phyloP scores from a whole-genome alignment of 1,140 invertebrate genomes.

The Trachelipus rathkii region DNA sequence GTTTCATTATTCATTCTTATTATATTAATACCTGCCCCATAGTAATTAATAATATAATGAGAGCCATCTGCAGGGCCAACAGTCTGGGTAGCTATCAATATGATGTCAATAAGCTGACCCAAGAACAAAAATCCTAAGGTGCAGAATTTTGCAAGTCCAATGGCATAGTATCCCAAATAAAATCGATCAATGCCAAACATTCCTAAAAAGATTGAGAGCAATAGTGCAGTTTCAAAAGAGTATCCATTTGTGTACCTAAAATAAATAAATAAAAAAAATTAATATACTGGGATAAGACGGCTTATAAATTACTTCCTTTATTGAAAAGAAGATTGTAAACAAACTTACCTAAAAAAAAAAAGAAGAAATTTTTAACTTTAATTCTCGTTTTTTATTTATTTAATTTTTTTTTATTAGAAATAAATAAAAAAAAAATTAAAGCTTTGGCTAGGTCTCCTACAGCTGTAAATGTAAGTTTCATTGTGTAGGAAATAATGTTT shows the following conservation, averaged over 20 bases:
- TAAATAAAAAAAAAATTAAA: too few relatives aligned
- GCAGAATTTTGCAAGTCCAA: conserved; percentile 89
- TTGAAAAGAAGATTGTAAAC: too few relatives aligned
- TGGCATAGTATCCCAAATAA: conserved; percentile 92
- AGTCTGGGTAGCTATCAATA: conserved; percentile 88
- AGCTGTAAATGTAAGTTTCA: too few relatives aligned
- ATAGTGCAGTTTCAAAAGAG: conserved; percentile 81
- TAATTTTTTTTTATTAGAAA: too few relatives aligned
- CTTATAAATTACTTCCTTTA: too few relatives aligned
- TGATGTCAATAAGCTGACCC: conserved; percentile 90
- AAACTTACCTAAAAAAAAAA: too few relatives aligned
- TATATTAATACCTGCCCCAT: conserved; percentile 76
- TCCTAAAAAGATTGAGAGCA: conserved; percentile 81
- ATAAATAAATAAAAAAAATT: neutral
- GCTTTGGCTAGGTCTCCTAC: too few relatives aligned
- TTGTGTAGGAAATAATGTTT: too few relatives aligned
- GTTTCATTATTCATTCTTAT: conserved; percentile 80
- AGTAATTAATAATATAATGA: conserved; percentile 91
- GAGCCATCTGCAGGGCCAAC: conserved; percentile 93
- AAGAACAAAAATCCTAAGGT: conserved; percentile 94
- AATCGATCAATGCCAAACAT: conserved; percentile 98
- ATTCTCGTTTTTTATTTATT: too few relatives aligned
- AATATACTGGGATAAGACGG: neutral
- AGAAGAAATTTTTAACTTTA: too few relatives aligned
- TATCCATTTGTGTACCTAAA: conserved; percentile 77